phyloP scores from a whole-genome alignment of 2,797 vertebrate species.

The Enteromius unitaeniatus region DNA sequence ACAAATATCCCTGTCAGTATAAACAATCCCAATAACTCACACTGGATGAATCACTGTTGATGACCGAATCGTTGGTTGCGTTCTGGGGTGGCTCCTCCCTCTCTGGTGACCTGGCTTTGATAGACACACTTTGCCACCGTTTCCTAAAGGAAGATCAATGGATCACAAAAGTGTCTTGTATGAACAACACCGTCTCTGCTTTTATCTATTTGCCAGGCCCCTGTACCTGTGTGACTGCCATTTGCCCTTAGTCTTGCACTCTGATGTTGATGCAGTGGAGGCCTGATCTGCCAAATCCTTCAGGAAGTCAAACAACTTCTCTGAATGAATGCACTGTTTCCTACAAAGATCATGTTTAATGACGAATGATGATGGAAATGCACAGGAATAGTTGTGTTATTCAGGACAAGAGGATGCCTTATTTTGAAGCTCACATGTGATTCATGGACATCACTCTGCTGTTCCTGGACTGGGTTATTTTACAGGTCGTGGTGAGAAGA shows the following conservation, averaged over 20 bases:
- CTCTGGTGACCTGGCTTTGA: conserved; percentile 55
- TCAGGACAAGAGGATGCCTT: neutral
- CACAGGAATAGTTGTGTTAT: neutral
- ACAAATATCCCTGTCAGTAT: neutral
- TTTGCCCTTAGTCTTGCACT: conserved; percentile 64
- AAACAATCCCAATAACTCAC: conserved; percentile 28
- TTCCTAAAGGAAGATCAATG: conserved; percentile 40
- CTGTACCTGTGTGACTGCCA: conserved; percentile 73
- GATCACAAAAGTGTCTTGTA: neutral
- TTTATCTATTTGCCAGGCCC: neutral
- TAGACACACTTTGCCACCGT: conserved; percentile 53
- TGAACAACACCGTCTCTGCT: neutral
- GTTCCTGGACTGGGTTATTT: conserved; percentile 75
- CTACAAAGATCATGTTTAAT: conserved; percentile 57
- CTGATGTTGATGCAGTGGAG: conserved; percentile 58
- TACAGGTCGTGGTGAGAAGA: conserved; percentile 74
- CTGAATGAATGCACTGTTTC: conserved; percentile 80
- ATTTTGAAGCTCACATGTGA: conserved; percentile 74
- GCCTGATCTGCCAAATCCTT: conserved; percentile 70
- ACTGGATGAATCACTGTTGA: conserved; percentile 58
- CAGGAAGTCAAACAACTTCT: conserved; percentile 79
- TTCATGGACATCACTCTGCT: conserved; percentile 72
- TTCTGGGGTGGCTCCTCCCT: conserved; percentile 43
- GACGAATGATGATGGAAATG: neutral
- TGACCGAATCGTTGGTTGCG: conserved; percentile 18